Base-by-base conservation (phyloP, 2,888 invertebrate genomes). In the Stenolophus ochropezus region DNA sequence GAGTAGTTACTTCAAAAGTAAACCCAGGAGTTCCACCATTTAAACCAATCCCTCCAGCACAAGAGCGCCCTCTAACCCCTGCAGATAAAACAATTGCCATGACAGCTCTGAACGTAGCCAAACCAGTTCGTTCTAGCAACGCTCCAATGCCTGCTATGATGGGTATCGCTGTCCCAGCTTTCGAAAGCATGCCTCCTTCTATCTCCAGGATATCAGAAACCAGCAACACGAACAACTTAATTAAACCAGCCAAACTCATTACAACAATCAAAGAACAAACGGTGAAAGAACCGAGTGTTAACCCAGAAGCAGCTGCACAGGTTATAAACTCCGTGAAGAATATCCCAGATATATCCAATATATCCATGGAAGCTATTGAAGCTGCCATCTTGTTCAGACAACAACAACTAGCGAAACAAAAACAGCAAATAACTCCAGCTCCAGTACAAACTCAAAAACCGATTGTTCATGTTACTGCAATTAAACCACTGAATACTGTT, bases 301-400 rank as follows among this genome's bases (percentile, higher is more conserved):
- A 87, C 11, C 84, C 88, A 16, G 87, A 88, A 83, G 83, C 86
- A 21, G 82, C 88, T 53, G 83, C 87, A 53, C 82, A 76, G 53
- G 77, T 81, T 47, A 61, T 81, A 81, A 42, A 42, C 11, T 42
- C 33, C 6, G 33, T 42, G 11, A 69, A 69, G 18, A 33, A 69
- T 14, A 27, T 69, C 3, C 56, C 94, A 0, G 92, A 93, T 82
- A 94, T 94, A 3, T 94, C 95, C 14, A 96, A 96, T 86, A 93
- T 96, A 20, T 94, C 94, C 0, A 93, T 94, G 86, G 95, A 95
- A 82, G 94, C 94, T 4, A 92, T 96, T 1, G 94, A 95, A 86
- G 93, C 94, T 6, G 95, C 95, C 0, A 93, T 96, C 76, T 90
- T 93, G 2, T 89, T 94, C 84, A 90, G 94, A 58, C 94, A 95